These are phyloP conservation scores for Paracentrotus lividus DNA, from an alignment of 53 echinoderm and acorn worm species.

Conservation along the genomic window DNA sequence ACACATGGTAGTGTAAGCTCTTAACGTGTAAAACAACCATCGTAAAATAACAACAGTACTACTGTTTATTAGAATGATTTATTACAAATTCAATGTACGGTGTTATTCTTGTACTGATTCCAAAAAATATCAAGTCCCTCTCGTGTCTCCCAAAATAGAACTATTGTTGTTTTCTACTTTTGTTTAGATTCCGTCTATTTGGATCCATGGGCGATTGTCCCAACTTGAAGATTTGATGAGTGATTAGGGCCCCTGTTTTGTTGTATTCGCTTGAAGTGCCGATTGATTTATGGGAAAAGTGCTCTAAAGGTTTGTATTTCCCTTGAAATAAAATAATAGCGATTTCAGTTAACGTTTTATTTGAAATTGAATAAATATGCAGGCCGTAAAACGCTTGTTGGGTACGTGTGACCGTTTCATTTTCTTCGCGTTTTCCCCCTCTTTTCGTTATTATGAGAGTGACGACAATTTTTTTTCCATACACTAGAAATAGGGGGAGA, in stretches of 20 bases:
- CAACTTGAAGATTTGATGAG: slow-evolving; percentile 30
- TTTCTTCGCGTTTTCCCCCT: neutral
- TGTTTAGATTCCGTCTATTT: neutral
- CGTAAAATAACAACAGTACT: slow-evolving; percentile 6
- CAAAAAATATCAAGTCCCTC: slow-evolving; percentile 19
- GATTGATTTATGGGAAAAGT: neutral
- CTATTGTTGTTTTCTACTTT: slow-evolving; percentile 33
- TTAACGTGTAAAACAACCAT: neutral
- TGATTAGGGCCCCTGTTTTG: neutral
- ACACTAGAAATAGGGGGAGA: too few relatives aligned
- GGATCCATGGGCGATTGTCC: neutral
- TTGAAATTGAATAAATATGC: slow-evolving; percentile 6
- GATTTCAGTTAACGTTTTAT: slow-evolving; percentile 17
- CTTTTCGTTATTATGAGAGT: too few relatives aligned
- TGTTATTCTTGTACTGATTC: slow-evolving; percentile 14
- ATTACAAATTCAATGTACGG: neutral
- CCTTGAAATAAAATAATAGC: neutral
- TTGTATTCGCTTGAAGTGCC: neutral
- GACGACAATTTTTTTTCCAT: too few relatives aligned
- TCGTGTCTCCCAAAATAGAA: neutral
- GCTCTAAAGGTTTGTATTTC: neutral
- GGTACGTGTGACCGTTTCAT: neutral
- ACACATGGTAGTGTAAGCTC: neutral
- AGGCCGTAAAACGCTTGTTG: neutral
- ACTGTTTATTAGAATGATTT: slow-evolving; percentile 5